Evolutionary conservation across 92 coral and sea anemone species (phyloP).

Genomic region (Metridium senile): DNA sequence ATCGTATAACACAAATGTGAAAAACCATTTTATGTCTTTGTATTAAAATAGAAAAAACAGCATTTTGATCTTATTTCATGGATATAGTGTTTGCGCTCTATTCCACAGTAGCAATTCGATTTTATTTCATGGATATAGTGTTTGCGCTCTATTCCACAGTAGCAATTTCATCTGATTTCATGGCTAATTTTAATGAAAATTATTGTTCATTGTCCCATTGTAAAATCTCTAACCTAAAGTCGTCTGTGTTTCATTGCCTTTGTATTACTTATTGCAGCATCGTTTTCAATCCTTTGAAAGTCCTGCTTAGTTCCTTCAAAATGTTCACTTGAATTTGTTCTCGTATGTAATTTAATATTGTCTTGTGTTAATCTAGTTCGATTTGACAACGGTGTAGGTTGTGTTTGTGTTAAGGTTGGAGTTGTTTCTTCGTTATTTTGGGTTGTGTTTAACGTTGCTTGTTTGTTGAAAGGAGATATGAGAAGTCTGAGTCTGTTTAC

Average conservation of each 20-base stretch:
- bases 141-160: no score
- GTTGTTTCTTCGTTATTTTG: neutral
- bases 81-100: no score
- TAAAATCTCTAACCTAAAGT: no score
- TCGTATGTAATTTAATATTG: neutral
- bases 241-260: neutral
- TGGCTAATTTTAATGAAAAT: no score
- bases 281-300: neutral
- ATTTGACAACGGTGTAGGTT: neutral
- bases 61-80: no score
- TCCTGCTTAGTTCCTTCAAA: neutral
- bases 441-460: neutral
- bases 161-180: no score
- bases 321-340: neutral
- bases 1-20: no score
- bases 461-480: constrained; percentile 24
- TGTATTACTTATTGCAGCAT: neutral
- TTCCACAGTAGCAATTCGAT: no score
- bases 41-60: no score
- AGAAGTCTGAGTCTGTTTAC: constrained; percentile 57
- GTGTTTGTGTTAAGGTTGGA: neutral
- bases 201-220: no score
- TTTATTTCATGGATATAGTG: no score
- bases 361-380: neutral
- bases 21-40: no score